Conservation (phyloP, 2,888 invertebrate genomes). For the Drosophila kanekoi region DNA sequence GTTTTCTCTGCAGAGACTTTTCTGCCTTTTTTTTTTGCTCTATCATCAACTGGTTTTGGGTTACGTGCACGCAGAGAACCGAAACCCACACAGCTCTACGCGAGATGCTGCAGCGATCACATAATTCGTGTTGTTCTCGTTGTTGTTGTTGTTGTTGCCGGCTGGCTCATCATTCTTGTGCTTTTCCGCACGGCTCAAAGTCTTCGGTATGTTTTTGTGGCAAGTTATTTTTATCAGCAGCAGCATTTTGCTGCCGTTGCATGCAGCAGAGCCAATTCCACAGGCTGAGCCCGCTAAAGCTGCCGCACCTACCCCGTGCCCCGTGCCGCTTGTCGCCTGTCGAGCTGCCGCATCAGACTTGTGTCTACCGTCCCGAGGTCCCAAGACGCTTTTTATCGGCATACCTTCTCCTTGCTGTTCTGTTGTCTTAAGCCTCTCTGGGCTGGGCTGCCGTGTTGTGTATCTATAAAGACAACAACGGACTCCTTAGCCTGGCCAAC, state of each 20-base stretch:
- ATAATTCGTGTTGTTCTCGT: slow-evolving; percentile 69
- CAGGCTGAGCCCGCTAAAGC: slow-evolving; percentile 18
- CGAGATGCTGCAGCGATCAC: slow-evolving; percentile 68
- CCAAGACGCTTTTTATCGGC: slow-evolving; percentile 58
- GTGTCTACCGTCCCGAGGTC: slow-evolving; percentile 36
- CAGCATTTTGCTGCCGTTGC: slow-evolving; percentile 75
- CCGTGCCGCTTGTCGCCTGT: slow-evolving; percentile 36
- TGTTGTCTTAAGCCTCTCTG: slow-evolving; percentile 14
- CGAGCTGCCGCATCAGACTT: slow-evolving; percentile 47
- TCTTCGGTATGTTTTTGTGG: no score
- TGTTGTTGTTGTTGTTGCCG: slow-evolving; percentile 28
- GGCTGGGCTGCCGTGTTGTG: slow-evolving; percentile 60
- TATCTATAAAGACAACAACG: slow-evolving; percentile 76
- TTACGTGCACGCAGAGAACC: slow-evolving; percentile 67
- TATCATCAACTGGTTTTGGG: slow-evolving; percentile 75
- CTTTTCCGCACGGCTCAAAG: slow-evolving; percentile 71
- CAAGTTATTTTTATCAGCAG: slow-evolving; percentile 77
- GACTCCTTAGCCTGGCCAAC: slow-evolving; percentile 39
- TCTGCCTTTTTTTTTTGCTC: slow-evolving; percentile 40
- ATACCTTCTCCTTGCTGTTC: slow-evolving; percentile 43
- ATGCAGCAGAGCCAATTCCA: slow-evolving; percentile 51
- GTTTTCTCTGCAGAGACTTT: slow-evolving; percentile 1
- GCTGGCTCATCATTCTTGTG: slow-evolving; percentile 76
- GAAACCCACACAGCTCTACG: slow-evolving; percentile 42
- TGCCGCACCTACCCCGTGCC: slow-evolving; percentile 4